phyloP scores from a whole-genome alignment of 1,140 invertebrate genomes.

The Holotrichia oblita region DNA sequence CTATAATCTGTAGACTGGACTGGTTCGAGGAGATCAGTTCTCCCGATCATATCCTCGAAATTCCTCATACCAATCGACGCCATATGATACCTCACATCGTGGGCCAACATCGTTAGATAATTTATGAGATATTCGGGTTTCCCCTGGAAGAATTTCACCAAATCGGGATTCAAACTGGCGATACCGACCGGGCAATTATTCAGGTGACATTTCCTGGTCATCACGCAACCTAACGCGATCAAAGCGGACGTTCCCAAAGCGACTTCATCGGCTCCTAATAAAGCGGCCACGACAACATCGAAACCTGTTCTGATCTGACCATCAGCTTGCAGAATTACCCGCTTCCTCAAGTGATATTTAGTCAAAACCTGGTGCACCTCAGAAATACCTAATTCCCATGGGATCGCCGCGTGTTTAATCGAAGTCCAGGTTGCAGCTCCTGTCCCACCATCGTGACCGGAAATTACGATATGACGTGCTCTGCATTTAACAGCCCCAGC shows the following conservation, averaged over 20 bases:
- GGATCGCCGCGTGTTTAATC: conserved; percentile 93
- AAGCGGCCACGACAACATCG: conserved; percentile 94
- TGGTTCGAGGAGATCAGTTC: conserved; percentile 83
- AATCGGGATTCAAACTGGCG: conserved; percentile 94
- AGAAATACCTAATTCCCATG: conserved; percentile 96
- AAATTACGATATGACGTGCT: conserved; percentile 97
- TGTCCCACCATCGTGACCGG: conserved; percentile 97
- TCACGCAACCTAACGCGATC: conserved; percentile 97
- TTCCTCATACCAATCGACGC: conserved; percentile 78
- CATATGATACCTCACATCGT: conserved; percentile 93
- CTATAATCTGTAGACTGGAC: conserved; percentile 73
- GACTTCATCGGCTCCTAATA: conserved; percentile 97
- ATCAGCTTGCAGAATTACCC: conserved; percentile 94
- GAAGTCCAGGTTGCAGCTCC: conserved; percentile 98
- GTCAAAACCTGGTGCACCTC: conserved; percentile 98
- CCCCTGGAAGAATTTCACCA: conserved; percentile 96
- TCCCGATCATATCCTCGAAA: conserved; percentile 89
- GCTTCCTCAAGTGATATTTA: conserved; percentile 94
- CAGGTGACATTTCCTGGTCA: conserved; percentile 99
- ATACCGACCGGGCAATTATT: conserved; percentile 99
- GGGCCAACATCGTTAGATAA: conserved; percentile 96
- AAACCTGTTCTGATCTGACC: conserved; percentile 93
- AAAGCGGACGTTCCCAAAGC: conserved; percentile 98
- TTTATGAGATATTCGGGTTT: conserved; percentile 98
- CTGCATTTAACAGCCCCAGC: conserved; percentile 98